Evolutionary conservation across 2,888 invertebrate species (phyloP).

Genomic region (Neoaliturus tenellus): DNA sequence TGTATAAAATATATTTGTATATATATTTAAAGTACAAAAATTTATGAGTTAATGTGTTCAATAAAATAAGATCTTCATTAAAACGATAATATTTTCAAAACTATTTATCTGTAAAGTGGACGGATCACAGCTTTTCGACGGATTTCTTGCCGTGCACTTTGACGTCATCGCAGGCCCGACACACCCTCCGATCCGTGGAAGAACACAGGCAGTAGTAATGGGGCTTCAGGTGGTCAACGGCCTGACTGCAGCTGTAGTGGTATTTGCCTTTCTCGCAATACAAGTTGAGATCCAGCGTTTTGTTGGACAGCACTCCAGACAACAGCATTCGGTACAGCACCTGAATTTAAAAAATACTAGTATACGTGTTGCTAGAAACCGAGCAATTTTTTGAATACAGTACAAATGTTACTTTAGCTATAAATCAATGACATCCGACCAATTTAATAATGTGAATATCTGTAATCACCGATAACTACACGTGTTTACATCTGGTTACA

Average conservation of each 20-base stretch:
- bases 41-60: too few relatives aligned
- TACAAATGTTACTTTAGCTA: too few relatives aligned
- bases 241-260: neutral
- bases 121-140: neutral
- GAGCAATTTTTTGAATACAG: too few relatives aligned
- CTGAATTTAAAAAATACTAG: neutral
- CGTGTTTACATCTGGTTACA: too few relatives aligned
- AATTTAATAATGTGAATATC: neutral
- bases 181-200: neutral
- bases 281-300: constrained; percentile 14
- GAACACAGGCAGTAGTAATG: constrained; percentile 43
- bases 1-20: too few relatives aligned
- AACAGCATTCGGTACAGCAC: constrained; percentile 25
- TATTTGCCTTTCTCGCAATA: neutral
- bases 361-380: too few relatives aligned
- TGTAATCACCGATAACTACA: neutral
- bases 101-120: too few relatives aligned
- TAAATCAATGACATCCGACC: too few relatives aligned
- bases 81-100: too few relatives aligned
- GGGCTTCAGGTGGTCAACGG: neutral
- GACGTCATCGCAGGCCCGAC: neutral
- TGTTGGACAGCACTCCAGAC: constrained; percentile 12
- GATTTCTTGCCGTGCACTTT: neutral
- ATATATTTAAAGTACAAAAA: too few relatives aligned
- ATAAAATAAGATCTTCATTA: too few relatives aligned